These are phyloP conservation scores for Acanthoscelides obtectus DNA, from an alignment of 2,888 invertebrate genomes.

Conservation along the genomic window DNA sequence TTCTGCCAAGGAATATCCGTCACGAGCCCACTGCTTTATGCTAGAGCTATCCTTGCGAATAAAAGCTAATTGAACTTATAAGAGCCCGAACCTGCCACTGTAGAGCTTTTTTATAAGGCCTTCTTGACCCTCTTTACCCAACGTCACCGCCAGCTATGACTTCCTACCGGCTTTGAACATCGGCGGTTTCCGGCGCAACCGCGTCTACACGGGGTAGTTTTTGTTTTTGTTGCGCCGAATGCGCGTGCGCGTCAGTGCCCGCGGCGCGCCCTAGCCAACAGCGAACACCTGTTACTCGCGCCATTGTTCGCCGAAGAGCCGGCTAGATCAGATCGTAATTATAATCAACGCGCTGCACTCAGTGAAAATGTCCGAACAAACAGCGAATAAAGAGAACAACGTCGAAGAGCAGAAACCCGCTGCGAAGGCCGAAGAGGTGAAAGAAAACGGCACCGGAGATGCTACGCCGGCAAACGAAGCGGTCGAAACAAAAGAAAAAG, in stretches of 20 bases:
- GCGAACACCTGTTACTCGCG: constrained; percentile 38
- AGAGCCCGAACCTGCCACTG: too few relatives aligned
- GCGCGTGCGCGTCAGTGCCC: constrained; percentile 36
- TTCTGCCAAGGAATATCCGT: too few relatives aligned
- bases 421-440: constrained; percentile 36
- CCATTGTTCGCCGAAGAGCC: constrained; percentile 32
- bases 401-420: constrained; percentile 32
- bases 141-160: neutral
- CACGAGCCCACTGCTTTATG: too few relatives aligned
- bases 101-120: too few relatives aligned
- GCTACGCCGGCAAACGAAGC: constrained; percentile 39
- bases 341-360: too few relatives aligned
- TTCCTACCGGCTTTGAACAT: neutral
- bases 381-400: neutral
- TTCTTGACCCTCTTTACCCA: neutral
- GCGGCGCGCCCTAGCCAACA: constrained; percentile 37
- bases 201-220: constrained; percentile 24
- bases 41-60: too few relatives aligned
- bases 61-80: too few relatives aligned
- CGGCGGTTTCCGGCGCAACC: neutral
- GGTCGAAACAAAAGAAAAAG: constrained; percentile 29
- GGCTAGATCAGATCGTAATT: constrained; percentile 8
- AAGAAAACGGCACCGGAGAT: constrained; percentile 49
- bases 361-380: constrained; percentile 11
- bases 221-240: constrained; percentile 20